Base-by-base conservation (phyloP, 2,888 invertebrate genomes). In the Acrocyrtus sp. region DNA sequence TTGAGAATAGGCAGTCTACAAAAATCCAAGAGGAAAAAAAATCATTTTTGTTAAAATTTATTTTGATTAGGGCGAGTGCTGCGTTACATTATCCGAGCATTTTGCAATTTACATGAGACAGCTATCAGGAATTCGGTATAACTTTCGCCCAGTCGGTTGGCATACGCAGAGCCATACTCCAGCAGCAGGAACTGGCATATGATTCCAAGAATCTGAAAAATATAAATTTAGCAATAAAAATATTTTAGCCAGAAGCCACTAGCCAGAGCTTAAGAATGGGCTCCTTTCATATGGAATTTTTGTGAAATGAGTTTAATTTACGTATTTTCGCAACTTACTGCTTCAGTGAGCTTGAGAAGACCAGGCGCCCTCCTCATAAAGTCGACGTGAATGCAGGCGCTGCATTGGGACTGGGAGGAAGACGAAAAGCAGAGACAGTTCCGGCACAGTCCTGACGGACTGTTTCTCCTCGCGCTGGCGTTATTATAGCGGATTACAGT, bases 101-200 rank as follows among this genome's bases (percentile, higher is more conserved):
- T n/a, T n/a, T n/a, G n/a, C n/a, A n/a, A n/a, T n/a, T n/a, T n/a
- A n/a, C 92, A 92, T 0, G 92, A 91, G 0, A 91, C 90, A 0
- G 93, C 92, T 10, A 93, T 92, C 72, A 94, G 85, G 83, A 94
- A 92, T 43, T 93, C 90, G 78, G 92, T 91, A 84, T 92, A 91
- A 2, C 94, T 91, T 2, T 90, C 88, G 6, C 94, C 94, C 83
- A 94, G 90, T 17, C 88, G 88, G 74, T 88, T 86, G 0, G 92
- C 90, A 81, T 91, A 90, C 1, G 89, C 87, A 67, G 91, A 85
- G 0, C 95, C 94, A 82, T 91, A 94, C 82, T 91, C 91, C 60
- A 94, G 88, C 10, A 94, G 86, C 67, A 95, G 85, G 63, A 91
- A 92, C 84, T 94, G 93, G 81, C 94, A 94, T 57, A 94, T 85